These are phyloP conservation scores for Nemoura dubitans DNA, from an alignment of 2,888 invertebrate species.

Conservation along the genomic window DNA sequence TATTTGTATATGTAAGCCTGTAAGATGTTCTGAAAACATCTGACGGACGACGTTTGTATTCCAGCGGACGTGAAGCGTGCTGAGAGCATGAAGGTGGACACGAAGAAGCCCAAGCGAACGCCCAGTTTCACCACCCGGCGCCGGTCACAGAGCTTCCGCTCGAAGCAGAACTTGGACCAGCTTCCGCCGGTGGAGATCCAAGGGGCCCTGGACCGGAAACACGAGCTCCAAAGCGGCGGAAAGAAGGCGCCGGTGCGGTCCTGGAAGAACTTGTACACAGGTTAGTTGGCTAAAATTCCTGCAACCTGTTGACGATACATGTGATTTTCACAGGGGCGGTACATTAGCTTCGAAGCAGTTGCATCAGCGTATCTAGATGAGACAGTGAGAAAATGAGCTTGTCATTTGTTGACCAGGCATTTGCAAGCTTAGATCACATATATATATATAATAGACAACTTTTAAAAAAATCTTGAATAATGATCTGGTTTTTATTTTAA, in stretches of 20 bases:
- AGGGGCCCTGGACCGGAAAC: constrained; percentile 91
- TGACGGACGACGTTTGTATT: background rate
- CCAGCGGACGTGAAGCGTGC: constrained; percentile 76
- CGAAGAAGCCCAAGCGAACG: constrained; percentile 87
- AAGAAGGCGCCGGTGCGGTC: constrained; percentile 94
- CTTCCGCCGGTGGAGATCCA: constrained; percentile 92
- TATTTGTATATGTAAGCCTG: too few relatives aligned
- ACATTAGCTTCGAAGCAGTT: too few relatives aligned
- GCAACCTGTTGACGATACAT: background rate
- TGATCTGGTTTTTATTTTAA: too few relatives aligned
- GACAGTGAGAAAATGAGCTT: too few relatives aligned
- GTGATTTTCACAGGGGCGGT: background rate
- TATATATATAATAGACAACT: too few relatives aligned
- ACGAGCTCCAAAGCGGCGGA: constrained; percentile 91
- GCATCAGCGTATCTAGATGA: too few relatives aligned
- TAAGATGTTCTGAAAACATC: too few relatives aligned
- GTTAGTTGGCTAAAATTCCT: constrained; percentile 53
- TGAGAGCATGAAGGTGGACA: constrained; percentile 85
- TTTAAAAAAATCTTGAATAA: too few relatives aligned
- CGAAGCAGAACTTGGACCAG: constrained; percentile 69
- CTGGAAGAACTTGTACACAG: constrained; percentile 93
- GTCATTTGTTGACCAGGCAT: too few relatives aligned
- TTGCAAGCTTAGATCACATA: too few relatives aligned
- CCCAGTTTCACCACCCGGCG: constrained; percentile 95
- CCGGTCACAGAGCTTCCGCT: constrained; percentile 86